Conservation (phyloP, 2,797 vertebrate genomes). For the Rhincodon typus region DNA sequence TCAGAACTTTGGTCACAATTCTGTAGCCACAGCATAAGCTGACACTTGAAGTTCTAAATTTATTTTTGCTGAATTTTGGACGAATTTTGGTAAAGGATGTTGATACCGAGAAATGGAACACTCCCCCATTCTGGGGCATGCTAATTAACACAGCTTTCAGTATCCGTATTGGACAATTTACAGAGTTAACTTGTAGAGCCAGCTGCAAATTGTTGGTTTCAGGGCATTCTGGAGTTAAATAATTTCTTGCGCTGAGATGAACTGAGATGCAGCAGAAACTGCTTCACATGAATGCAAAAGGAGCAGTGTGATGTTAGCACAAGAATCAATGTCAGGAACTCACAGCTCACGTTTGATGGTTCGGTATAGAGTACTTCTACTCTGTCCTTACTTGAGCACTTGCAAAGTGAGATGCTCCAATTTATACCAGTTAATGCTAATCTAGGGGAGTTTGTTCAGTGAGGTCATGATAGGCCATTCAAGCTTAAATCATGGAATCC, state of each 20-base stretch:
- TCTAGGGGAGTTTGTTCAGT: background rate
- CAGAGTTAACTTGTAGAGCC: background rate
- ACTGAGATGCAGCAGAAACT: background rate
- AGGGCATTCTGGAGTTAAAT: background rate
- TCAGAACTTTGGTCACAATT: background rate
- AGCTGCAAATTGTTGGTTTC: background rate
- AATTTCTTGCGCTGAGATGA: background rate
- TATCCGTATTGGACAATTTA: background rate
- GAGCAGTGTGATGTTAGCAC: background rate
- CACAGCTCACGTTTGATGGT: background rate
- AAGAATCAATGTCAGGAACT: background rate
- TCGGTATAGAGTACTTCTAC: background rate
- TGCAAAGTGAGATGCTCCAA: background rate
- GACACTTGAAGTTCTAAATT: background rate
- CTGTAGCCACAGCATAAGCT: background rate
- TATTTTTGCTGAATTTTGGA: background rate
- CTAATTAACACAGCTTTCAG: background rate
- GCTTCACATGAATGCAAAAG: background rate
- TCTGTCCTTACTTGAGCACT: background rate
- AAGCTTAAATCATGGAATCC: background rate
- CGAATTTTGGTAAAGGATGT: background rate
- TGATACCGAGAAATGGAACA: background rate
- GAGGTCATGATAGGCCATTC: background rate
- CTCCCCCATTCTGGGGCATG: background rate
- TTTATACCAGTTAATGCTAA: background rate